Evolutionary conservation across 2,888 invertebrate species (phyloP).

Genomic region (Lasioglossum calceatum): DNA sequence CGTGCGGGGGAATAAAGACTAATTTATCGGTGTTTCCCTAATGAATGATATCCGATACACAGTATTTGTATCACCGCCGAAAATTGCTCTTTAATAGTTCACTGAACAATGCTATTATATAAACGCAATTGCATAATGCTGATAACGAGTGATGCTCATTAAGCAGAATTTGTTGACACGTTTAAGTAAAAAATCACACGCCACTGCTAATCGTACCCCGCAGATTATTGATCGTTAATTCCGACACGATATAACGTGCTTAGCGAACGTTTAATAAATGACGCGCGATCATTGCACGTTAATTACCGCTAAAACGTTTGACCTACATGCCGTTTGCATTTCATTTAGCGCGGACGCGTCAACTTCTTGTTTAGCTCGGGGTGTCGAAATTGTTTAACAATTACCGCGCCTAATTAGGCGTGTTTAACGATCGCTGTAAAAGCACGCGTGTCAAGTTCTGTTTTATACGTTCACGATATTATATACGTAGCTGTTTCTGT

Average conservation of each 20-base stretch:
- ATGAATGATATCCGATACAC: not conserved
- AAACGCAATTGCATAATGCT: slow-evolving; percentile 1
- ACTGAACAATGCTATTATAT: not conserved
- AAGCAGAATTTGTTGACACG: slow-evolving; percentile 29
- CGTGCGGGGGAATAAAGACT: not conserved
- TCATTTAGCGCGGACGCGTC: slow-evolving; percentile 51
- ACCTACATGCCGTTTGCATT: slow-evolving; percentile 74
- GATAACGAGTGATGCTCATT: not conserved
- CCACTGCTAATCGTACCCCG: slow-evolving; percentile 72
- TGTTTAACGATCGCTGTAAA: not conserved
- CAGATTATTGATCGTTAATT: slow-evolving; percentile 73
- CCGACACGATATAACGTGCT: slow-evolving; percentile 68
- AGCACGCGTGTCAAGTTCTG: not conserved
- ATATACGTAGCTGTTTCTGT: not conserved
- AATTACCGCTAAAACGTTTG: slow-evolving; percentile 81
- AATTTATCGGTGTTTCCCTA: not conserved
- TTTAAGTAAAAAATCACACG: slow-evolving; percentile 44
- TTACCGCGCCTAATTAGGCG: slow-evolving; percentile 16
- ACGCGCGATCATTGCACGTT: slow-evolving; percentile 74
- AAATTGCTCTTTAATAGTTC: not conserved
- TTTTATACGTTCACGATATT: not conserved
- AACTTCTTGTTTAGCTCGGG: slow-evolving; percentile 39
- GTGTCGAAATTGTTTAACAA: slow-evolving; percentile 56
- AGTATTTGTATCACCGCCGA: not conserved
- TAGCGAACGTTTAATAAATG: slow-evolving; percentile 71